Conservation (phyloP, 2,797 vertebrate species). For the Acipenser ruthenus region DNA sequence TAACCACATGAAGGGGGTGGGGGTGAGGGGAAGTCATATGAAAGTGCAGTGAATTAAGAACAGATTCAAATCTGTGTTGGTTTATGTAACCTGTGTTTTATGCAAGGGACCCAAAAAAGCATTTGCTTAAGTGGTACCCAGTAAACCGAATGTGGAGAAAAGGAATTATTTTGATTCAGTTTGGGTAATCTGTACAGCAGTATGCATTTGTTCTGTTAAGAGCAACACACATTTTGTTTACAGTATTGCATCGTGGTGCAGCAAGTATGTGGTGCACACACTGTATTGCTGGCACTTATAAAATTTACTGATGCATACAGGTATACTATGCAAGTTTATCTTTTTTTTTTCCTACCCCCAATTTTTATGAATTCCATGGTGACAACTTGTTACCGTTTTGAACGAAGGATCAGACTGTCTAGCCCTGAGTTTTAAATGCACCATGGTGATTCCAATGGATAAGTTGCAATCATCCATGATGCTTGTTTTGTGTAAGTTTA, state of each 20-base stretch:
- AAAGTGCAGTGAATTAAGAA: conserved; percentile 3
- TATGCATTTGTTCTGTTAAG: conserved; percentile 75
- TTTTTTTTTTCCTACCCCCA: conserved; percentile 27
- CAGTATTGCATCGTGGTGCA: conserved; percentile 50
- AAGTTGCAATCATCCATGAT: conserved; percentile 14
- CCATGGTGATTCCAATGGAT: conserved; percentile 36
- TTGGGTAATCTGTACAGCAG: conserved; percentile 78
- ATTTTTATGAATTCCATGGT: conserved; percentile 36
- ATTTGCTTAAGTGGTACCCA: conserved; percentile 44
- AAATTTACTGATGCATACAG: conserved; percentile 64
- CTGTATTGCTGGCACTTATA: conserved; percentile 58
- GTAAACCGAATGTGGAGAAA: conserved; percentile 69
- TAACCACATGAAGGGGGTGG: background rate
- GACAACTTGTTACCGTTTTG: conserved; percentile 45
- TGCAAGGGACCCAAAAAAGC: conserved; percentile 49
- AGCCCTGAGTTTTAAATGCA: conserved; percentile 43
- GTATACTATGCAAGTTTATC: conserved; percentile 82
- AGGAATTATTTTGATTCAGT: conserved; percentile 90
- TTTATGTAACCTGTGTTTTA: conserved; percentile 38
- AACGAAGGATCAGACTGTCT: conserved; percentile 36
- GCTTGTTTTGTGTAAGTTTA: conserved; percentile 24
- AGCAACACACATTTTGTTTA: conserved; percentile 53
- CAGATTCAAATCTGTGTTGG: conserved; percentile 13
- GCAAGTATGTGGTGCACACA: conserved; percentile 47
- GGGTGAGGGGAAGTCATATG: conserved; percentile 9